These are phyloP conservation scores for Rhabdornis inornatus DNA, from an alignment of 2,113 vertebrate genomes.

Conservation along the genomic window DNA sequence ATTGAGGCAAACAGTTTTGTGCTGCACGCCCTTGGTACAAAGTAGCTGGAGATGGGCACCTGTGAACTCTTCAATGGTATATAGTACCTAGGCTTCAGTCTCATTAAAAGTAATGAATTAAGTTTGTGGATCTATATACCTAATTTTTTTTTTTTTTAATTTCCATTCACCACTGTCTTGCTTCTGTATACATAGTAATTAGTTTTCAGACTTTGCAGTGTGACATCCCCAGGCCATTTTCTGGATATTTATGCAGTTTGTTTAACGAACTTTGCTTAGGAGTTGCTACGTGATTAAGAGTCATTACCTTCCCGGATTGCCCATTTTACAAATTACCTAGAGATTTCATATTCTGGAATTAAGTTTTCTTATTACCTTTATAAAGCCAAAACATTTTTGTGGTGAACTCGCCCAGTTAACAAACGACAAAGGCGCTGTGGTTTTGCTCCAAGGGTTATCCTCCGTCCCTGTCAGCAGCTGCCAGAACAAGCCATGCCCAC, in stretches of 20 bases:
- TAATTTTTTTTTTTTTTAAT: neutral
- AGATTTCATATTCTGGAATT: neutral
- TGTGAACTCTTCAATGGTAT: neutral
- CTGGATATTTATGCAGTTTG: neutral
- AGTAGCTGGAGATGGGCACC: neutral
- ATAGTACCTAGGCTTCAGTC: neutral
- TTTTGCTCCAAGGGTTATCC: rapidly evolving
- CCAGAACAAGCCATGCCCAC: neutral
- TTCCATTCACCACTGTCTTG: neutral
- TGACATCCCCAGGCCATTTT: neutral
- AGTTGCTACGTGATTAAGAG: neutral
- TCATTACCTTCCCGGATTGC: neutral
- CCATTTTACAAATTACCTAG: neutral
- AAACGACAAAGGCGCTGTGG: neutral
- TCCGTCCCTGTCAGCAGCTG: neutral
- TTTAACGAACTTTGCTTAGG: slow-evolving; percentile 9
- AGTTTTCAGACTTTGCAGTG: neutral
- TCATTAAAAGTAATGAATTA: neutral
- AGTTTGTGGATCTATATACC: neutral
- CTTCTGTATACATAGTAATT: neutral
- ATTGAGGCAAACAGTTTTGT: neutral
- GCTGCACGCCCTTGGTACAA: neutral
- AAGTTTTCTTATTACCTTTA: neutral
- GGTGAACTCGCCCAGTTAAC: neutral
- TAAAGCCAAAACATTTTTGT: neutral